Evolutionary conservation across 2,888 invertebrate genomes (phyloP), one percentile per base, ranked within the genome.

Genomic region (Meloe dianella): DNA sequence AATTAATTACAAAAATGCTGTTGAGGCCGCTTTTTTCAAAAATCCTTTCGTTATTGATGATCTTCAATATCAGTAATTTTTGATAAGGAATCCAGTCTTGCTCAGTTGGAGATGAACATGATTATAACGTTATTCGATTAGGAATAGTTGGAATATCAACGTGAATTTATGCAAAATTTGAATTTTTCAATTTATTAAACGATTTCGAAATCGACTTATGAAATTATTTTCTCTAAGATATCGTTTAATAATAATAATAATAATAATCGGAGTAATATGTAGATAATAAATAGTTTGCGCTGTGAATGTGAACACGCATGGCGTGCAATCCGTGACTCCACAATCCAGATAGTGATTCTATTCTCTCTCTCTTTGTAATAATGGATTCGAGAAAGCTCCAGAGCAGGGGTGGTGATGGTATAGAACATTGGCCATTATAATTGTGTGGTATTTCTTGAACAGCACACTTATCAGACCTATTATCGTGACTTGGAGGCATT

Each of bases 271-370:
- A n/a, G n/a, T n/a, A n/a, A n/a, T n/a, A n/a, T n/a, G n/a, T n/a
- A n/a, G n/a, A n/a, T n/a, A n/a, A n/a, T n/a, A n/a, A n/a, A n/a
- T n/a, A n/a, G 35, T 10, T 35, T 57, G 60, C 60, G 64, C 35
- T 54, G 65, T 60, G 65, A 57, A 68, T 66, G 71, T 73, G 71
- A 78, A 77, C 78, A 78, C 78, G 78, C 75, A 77, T 75, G 71
- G 71, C 78, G 74, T 78, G 78, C 76, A 71, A 68, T 72, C 76
- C 79, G 79, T 79, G 79, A 79, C 78, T 69, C 51, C 66, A 69
- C 74, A 70, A 77, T 77, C 77, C 74, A 75, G 78, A 78, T 79
- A 76, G 71, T 73, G 61, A 63, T 61, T 57, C 57, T 3, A n/a
- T n/a, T n/a, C n/a, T 47, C n/a, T 1, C 10, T 32, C 12, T 32